Percentiles rank a stretch among this genome's conserved stretches.
Evolutionary conservation across 2,888 invertebrate species (phyloP).

Genomic region (Mimachlamys varia): DNA sequence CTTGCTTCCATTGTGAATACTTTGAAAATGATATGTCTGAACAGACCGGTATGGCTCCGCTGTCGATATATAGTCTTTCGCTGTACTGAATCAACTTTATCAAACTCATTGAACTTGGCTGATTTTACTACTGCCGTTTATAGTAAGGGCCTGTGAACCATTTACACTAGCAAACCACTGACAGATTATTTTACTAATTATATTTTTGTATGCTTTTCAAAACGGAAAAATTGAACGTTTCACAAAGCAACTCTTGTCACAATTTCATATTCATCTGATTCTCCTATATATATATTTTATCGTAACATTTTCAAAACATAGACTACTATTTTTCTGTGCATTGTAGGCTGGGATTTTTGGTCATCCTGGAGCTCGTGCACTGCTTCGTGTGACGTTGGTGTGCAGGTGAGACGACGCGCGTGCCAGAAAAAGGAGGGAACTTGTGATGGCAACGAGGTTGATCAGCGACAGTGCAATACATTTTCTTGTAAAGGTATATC

Average conservation of each 20-base stretch:
- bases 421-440: constrained; percentile 54
- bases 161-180: no score
- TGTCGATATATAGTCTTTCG: neutral
- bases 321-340: neutral
- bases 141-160: neutral
- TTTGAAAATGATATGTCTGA: neutral
- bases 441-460: constrained; percentile 57
- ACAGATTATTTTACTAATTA: no score
- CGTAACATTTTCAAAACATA: no score
- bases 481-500: constrained; percentile 64
- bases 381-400: constrained; percentile 62
- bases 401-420: constrained; percentile 59
- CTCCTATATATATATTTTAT: no score
- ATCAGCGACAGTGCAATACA: constrained; percentile 64
- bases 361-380: constrained; percentile 67
- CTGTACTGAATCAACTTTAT: neutral
- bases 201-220: no score
- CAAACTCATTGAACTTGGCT: neutral
- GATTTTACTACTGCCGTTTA: neutral
- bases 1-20: neutral
- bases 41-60: neutral
- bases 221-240: no score
- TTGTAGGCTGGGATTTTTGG: constrained; percentile 63
- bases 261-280: no score
- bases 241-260: no score